Evolutionary conservation across 1,140 invertebrate genomes (phyloP).

Genomic region (Eriosoma lanigerum): DNA sequence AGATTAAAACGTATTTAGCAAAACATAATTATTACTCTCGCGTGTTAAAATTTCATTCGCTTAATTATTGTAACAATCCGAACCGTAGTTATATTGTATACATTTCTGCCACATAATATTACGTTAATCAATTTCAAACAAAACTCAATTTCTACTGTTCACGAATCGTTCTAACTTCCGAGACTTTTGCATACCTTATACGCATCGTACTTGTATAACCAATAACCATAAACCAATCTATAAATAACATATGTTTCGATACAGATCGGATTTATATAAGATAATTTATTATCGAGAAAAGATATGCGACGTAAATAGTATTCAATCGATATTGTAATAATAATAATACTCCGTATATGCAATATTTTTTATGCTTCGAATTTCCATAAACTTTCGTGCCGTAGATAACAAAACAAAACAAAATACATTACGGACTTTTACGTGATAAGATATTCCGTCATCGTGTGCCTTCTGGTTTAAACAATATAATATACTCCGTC

Average conservation of each 20-base stretch:
- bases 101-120: too few species aligned
- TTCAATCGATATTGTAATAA: background rate
- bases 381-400: constrained; percentile 10
- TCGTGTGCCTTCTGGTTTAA: background rate
- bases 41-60: background rate
- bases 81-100: too few species aligned
- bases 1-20: constrained; percentile 12
- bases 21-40: background rate
- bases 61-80: background rate
- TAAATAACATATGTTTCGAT: background rate
- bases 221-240: background rate
- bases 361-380: constrained; percentile 5
- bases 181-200: too few species aligned
- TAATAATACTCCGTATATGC: background rate
- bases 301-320: background rate
- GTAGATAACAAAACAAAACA: background rate
- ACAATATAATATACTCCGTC: background rate
- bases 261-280: too few species aligned
- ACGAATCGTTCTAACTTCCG: too few species aligned
- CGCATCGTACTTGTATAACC: background rate
- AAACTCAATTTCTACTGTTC: too few species aligned
- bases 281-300: too few species aligned
- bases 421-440: background rate
- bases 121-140: constrained; percentile 1
- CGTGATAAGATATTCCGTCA: constrained; percentile 7